phyloP scores from a whole-genome alignment of 2,888 invertebrate genomes.

The Ophonus ardosiacus region DNA sequence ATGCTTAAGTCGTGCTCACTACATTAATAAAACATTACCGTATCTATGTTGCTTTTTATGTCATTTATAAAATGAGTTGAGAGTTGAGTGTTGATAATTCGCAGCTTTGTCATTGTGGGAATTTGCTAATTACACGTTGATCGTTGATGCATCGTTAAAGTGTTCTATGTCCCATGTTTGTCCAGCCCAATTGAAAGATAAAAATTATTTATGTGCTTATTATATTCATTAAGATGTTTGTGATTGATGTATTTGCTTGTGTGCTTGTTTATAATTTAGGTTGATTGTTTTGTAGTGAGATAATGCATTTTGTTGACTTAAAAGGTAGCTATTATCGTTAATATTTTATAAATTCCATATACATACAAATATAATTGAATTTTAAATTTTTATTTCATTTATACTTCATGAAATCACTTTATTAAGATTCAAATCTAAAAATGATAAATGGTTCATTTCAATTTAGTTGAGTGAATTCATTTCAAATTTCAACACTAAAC shows the following conservation, averaged over 20 bases:
- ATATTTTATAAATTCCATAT: constrained; percentile 2
- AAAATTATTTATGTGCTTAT: constrained; percentile 36
- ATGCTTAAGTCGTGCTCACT: background rate
- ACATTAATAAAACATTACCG: constrained; percentile 58
- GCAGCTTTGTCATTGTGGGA: constrained; percentile 28
- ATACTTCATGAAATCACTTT: background rate
- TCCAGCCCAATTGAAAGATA: constrained; percentile 21
- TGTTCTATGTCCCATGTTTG: constrained; percentile 19
- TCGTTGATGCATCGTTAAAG: constrained; percentile 18
- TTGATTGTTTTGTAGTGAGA: constrained; percentile 33
- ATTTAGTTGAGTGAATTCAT: background rate
- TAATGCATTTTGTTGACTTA: constrained; percentile 18
- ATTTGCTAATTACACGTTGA: constrained; percentile 21
- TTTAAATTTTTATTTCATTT: background rate
- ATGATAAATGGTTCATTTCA: background rate
- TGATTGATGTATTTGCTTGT: constrained; percentile 43
- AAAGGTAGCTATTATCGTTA: constrained; percentile 24
- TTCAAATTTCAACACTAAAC: background rate
- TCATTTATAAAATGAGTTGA: constrained; percentile 52
- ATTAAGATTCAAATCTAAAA: background rate
- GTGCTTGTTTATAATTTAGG: constrained; percentile 12
- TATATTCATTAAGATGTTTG: constrained; percentile 43
- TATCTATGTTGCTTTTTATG: constrained; percentile 41
- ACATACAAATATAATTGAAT: background rate
- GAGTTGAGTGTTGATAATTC: constrained; percentile 22